phyloP scores from a whole-genome alignment of 2,797 vertebrate genomes.

The Enteromius fasciolatus region DNA sequence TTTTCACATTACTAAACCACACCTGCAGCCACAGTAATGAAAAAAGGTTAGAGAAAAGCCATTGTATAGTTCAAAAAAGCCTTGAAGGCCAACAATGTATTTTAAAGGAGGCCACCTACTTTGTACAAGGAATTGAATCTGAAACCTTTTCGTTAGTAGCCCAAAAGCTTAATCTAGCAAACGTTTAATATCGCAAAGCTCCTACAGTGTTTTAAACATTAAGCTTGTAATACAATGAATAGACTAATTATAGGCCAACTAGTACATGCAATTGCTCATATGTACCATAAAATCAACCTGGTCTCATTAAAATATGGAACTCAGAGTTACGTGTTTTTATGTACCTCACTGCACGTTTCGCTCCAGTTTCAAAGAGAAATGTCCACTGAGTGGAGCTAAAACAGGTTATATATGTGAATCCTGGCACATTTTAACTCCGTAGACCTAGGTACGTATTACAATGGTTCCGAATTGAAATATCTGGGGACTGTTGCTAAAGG shows the following conservation, averaged over 20 bases:
- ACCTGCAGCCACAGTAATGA: not conserved
- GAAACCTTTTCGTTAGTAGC: conserved; percentile 1
- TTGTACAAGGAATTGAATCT: not conserved
- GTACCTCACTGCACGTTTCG: too few species aligned
- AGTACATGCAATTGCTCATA: not conserved
- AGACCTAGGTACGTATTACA: too few species aligned
- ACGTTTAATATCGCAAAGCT: not conserved
- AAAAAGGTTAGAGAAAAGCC: not conserved
- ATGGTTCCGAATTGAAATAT: too few species aligned
- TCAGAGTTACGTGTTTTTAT: too few species aligned
- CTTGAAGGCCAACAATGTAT: not conserved
- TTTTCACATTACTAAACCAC: not conserved
- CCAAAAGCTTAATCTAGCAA: not conserved
- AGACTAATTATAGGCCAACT: not conserved
- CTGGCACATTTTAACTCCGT: too few species aligned
- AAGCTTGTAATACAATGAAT: not conserved
- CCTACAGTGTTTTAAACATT: not conserved
- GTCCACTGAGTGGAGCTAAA: too few species aligned
- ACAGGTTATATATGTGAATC: too few species aligned
- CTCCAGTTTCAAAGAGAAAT: too few species aligned
- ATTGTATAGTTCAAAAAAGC: not conserved
- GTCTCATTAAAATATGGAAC: too few species aligned
- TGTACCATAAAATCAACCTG: not conserved
- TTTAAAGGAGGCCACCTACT: not conserved
- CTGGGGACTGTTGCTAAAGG: too few species aligned